Evolutionary conservation across 2,888 invertebrate genomes (phyloP).

Genomic region (Rotaria macrura): DNA sequence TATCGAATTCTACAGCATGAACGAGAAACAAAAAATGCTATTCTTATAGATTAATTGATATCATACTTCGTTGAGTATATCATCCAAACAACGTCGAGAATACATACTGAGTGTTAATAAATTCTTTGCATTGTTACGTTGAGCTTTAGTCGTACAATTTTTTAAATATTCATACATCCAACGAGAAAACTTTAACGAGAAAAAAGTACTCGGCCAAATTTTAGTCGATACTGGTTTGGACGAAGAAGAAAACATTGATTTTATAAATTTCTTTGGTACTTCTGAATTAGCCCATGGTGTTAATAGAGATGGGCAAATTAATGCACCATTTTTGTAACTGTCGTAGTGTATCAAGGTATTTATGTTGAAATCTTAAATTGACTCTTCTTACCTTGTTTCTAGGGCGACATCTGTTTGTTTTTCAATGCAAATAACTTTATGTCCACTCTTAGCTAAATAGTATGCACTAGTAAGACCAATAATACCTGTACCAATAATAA

Average conservation of each 20-base stretch:
- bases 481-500: background rate
- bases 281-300: background rate
- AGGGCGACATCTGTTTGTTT: background rate
- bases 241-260: background rate
- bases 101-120: background rate
- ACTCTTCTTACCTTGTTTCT: conserved; percentile 6
- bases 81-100: background rate
- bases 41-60: background rate
- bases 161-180: background rate
- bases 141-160: background rate
- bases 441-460: background rate
- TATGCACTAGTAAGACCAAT: background rate
- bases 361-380: too few relatives aligned
- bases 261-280: background rate
- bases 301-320: background rate
- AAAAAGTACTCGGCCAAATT: background rate
- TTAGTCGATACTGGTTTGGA: background rate
- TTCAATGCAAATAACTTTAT: conserved; percentile 11
- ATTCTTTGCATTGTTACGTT: background rate
- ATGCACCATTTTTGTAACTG: background rate
- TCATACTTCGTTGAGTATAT: background rate
- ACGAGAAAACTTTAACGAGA: background rate
- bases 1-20: background rate
- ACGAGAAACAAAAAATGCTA: too few relatives aligned
- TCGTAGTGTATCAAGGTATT: too few relatives aligned